Conservation (phyloP, 2,113 vertebrate species). For the Brienomyrus brachyistius region DNA sequence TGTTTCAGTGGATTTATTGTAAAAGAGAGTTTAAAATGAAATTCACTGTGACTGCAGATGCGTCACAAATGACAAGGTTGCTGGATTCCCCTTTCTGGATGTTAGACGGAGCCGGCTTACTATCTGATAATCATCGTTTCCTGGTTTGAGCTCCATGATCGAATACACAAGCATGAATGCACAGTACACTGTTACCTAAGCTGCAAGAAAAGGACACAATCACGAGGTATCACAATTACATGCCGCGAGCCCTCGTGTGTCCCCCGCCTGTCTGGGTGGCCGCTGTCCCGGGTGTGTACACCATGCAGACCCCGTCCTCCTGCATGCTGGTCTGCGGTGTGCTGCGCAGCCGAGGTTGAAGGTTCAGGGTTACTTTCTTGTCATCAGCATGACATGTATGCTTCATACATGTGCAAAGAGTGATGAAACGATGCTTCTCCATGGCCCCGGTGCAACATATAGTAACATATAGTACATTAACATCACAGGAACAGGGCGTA, state of each 20-base stretch:
- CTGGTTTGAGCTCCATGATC: neutral
- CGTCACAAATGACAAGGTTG: neutral
- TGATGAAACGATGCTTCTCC: too few relatives aligned
- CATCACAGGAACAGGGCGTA: too few relatives aligned
- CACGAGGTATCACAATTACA: neutral
- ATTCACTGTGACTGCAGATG: neutral
- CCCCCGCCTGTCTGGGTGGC: neutral
- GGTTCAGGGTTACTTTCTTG: too few relatives aligned
- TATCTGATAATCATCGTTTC: neutral
- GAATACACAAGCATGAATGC: neutral
- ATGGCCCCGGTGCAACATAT: too few relatives aligned
- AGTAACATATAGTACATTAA: too few relatives aligned
- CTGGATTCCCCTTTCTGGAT: neutral
- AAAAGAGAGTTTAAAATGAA: neutral
- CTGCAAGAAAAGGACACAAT: too few relatives aligned
- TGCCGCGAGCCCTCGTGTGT: neutral
- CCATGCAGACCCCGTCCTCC: neutral
- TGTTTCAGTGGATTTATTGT: neutral
- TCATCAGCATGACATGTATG: too few relatives aligned
- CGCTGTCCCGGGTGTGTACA: neutral
- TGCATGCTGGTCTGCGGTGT: neutral
- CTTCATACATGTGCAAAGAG: too few relatives aligned
- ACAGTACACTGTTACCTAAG: neutral
- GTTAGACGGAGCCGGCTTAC: neutral
- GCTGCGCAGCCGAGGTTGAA: neutral